Conservation (phyloP, 2,888 invertebrate genomes). For the Synanthedon myopaeformis region DNA sequence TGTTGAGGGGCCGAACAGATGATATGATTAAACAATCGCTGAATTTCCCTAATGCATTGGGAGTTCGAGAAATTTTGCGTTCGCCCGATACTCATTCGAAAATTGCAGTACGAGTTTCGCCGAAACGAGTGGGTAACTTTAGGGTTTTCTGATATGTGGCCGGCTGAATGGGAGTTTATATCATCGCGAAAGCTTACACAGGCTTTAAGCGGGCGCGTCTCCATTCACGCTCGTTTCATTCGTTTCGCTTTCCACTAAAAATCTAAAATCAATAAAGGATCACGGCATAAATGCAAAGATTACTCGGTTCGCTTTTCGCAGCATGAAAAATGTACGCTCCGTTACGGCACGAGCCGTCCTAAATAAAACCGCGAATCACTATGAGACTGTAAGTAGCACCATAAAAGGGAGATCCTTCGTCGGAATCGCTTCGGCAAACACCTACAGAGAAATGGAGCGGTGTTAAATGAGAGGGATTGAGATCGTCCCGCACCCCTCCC, state of each 20-base stretch:
- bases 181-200: conserved; percentile 59
- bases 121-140: conserved; percentile 25
- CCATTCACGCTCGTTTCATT: conserved; percentile 65
- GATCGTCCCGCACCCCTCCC: conserved; percentile 15
- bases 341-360: conserved; percentile 57
- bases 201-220: conserved; percentile 62
- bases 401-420: conserved; percentile 63
- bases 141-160: conserved; percentile 45
- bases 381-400: conserved; percentile 64
- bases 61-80: conserved; percentile 5
- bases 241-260: conserved; percentile 67
- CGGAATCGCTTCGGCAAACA: conserved; percentile 69
- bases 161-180: conserved; percentile 61
- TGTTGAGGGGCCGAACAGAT: conserved; percentile 42
- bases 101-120: not conserved
- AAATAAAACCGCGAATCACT: conserved; percentile 71
- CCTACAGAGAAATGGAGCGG: conserved; percentile 64
- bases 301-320: conserved; percentile 58
- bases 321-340: conserved; percentile 65
- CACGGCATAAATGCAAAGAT: conserved; percentile 69
- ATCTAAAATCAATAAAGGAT: conserved; percentile 72
- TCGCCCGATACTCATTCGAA: conserved; percentile 6
- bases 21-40: conserved; percentile 32
- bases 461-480: conserved; percentile 71
- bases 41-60: conserved; percentile 26